Evolutionary conservation across 2,113 vertebrate species (phyloP), one percentile per base, ranked within the genome.

Genomic region (Pseudopodoces humilis): DNA sequence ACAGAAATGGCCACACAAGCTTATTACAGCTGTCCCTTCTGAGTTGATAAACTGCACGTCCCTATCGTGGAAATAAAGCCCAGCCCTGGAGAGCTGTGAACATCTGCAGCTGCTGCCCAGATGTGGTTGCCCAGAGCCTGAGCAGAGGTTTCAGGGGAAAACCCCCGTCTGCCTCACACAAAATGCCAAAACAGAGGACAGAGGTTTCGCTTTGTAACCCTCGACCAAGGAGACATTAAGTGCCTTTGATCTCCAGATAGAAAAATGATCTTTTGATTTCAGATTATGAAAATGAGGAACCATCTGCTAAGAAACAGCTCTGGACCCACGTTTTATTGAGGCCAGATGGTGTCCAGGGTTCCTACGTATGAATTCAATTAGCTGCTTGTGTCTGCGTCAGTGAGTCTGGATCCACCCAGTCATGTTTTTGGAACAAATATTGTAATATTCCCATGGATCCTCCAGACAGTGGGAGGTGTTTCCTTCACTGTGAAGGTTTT

Each of bases 351-450:
- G 96, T 87, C 95, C 62, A 74, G 88, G 81, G 83, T 41, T 96
- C 79, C 94, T 77, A 83, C 86, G 56, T 81, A 58, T 86, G 93
- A 95, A 92, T 96, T 96, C 91, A 93, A 95, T 96, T 95, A 68
- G 96, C 95, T 97, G 95, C 92, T 39, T 86, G 69, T 78, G 33
- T 86, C 92, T 97, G 94, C 95, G 83, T 96, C 88, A 95, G 94
- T 70, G 86, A 92, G 88, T 70, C 86, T 91, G 91, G 86, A 88
- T 84, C 92, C 80, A 96, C 83, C 94, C 85, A 72, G 91, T 92
- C 92, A 94, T 94, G 94, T 92, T 96, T 98, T 97, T 96, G 96
- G 96, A 95, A 97, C 88, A 94, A 95, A 94, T 90, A 92, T 85
- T 96, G 71, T 94, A 96, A 96, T 86, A 87, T 96, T 92, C 92